Percentiles rank a stretch among this genome's conserved stretches.
These are phyloP conservation scores for Parazoanthus swiftii DNA, from an alignment of 92 coral and sea anemone species.

Conservation along the genomic window DNA sequence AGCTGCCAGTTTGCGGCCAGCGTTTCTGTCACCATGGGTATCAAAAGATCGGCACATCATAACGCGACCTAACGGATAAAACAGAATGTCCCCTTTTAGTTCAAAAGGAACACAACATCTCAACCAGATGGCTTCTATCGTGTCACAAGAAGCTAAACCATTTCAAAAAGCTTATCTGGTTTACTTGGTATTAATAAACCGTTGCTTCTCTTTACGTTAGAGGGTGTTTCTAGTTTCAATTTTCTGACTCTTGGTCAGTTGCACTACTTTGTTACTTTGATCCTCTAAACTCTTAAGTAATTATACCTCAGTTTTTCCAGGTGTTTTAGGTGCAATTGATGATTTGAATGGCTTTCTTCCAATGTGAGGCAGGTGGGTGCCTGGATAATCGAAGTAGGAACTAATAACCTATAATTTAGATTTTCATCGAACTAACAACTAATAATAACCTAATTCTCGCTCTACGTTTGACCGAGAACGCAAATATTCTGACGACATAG, in stretches of 20 bases:
- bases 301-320: too few species aligned
- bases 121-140: neutral
- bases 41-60: constrained; percentile 25
- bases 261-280: neutral
- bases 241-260: neutral
- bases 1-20: constrained; percentile 18
- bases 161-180: neutral
- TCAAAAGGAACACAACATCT: neutral
- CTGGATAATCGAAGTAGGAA: neutral
- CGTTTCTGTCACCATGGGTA: neutral
- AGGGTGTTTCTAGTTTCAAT: too few species aligned
- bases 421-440: neutral
- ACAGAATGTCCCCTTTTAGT: neutral
- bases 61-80: neutral
- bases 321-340: too few species aligned
- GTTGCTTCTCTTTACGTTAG: too few species aligned
- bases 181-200: too few species aligned
- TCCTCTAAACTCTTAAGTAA: neutral
- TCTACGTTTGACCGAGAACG: too few species aligned
- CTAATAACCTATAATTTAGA: too few species aligned
- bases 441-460: too few species aligned
- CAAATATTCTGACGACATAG: too few species aligned
- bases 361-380: too few species aligned
- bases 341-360: too few species aligned
- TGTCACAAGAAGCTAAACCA: neutral